Evolutionary conservation across 30 jellyfish, hydroid and myxozoan genomes (phyloP).

Genomic region (Turritopsis dohrnii): DNA sequence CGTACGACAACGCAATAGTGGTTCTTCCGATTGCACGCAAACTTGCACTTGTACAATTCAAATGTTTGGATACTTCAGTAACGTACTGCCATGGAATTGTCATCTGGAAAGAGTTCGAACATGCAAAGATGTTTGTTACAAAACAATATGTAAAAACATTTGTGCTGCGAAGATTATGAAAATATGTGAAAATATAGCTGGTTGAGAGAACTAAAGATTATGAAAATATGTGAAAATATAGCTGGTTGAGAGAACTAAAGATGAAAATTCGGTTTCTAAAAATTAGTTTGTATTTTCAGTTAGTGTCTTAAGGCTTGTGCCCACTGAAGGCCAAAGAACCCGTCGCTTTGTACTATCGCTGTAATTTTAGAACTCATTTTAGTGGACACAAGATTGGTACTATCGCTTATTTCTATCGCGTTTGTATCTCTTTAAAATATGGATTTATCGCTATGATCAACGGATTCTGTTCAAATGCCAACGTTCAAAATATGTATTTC

Average conservation of each 20-base stretch:
- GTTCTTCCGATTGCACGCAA: neutral
- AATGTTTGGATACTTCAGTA: neutral
- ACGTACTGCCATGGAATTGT: neutral
- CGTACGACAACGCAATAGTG: neutral
- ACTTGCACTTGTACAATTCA: neutral
- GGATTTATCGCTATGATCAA: no score
- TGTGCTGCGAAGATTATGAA: neutral
- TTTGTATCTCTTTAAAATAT: no score
- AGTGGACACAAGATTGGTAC: slow-evolving; percentile 1
- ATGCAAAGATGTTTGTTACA: neutral
- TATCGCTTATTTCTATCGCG: slow-evolving; percentile 2
- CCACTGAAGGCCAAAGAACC: slow-evolving; percentile 1
- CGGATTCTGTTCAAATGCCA: no score
- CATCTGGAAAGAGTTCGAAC: neutral
- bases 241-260: no score
- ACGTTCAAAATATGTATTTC: no score
- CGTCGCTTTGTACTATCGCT: slow-evolving; percentile 10
- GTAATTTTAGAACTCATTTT: neutral
- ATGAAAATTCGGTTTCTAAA: no score
- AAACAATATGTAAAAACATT: neutral
- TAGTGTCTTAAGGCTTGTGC: no score
- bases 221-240: neutral
- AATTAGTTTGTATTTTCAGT: no score
- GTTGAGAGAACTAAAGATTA: no score
- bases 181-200: neutral